Percentiles rank a stretch among this genome's conserved stretches.
Evolutionary conservation across 2,888 invertebrate species (phyloP).

Genomic region (Allophyes oxyacanthae): DNA sequence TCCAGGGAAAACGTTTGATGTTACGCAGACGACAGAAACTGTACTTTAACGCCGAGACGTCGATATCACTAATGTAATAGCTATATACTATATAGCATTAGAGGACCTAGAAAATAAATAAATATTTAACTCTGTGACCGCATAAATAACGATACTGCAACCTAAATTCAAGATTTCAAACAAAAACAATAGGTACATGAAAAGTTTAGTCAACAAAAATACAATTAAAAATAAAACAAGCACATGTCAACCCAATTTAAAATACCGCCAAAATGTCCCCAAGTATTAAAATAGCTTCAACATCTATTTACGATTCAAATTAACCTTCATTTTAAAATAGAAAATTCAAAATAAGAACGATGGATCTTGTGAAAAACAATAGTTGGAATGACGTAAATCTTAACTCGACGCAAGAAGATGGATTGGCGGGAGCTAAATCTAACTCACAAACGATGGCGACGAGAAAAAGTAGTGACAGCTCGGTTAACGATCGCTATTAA

Average conservation of each 20-base stretch:
- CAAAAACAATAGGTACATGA: background rate
- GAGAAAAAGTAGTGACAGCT: slow-evolving; percentile 54
- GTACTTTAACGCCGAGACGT: slow-evolving; percentile 8
- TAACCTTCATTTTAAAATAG: slow-evolving; percentile 51
- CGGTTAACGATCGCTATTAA: slow-evolving; percentile 50
- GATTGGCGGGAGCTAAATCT: slow-evolving; percentile 45
- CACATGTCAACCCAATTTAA: slow-evolving; percentile 18
- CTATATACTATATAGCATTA: no score
- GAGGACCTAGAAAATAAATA: slow-evolving; percentile 10
- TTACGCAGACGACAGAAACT: slow-evolving; percentile 29
- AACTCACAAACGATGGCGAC: slow-evolving; percentile 29
- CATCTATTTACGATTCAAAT: slow-evolving; percentile 43
- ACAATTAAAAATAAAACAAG: slow-evolving; percentile 19
- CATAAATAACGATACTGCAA: slow-evolving; percentile 9
- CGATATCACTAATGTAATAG: slow-evolving; percentile 21
- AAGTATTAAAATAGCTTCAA: slow-evolving; percentile 36
- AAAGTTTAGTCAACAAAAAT: slow-evolving; percentile 17
- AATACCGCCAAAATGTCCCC: slow-evolving; percentile 36
- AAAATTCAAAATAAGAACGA: slow-evolving; percentile 23
- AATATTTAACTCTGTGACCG: slow-evolving; percentile 1
- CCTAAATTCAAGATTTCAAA: slow-evolving; percentile 3
- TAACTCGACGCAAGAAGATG: slow-evolving; percentile 45
- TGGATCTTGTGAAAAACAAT: slow-evolving; percentile 40
- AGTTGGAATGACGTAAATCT: slow-evolving; percentile 46
- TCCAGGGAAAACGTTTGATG: slow-evolving; percentile 26